Base-by-base conservation (phyloP, 2,113 vertebrate genomes). In the Sander vitreus region DNA sequence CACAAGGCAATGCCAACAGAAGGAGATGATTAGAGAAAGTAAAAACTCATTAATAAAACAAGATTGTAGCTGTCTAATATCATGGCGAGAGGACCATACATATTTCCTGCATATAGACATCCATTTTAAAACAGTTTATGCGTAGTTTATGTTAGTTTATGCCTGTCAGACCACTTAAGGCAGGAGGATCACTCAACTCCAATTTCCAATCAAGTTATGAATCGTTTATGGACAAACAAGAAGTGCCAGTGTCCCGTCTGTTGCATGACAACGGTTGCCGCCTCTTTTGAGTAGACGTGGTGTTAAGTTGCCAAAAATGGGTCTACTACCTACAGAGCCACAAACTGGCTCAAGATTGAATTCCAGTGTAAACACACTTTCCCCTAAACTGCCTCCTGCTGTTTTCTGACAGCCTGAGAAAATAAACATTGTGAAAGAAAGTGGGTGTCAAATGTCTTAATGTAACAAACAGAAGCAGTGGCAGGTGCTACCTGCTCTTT, bases 181-280 rank as follows among this genome's bases (percentile, higher is more conserved):
- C 33, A 63, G 33, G 4, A 3, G 13, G 14, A 58, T 16, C 45
- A 58, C 30, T 64, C 9, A 18, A 54, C n/a, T 66, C 73, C 72
- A 67, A 30, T 85, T 88, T 73, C 60, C 10, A 64, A 76, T 78
- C 36, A 57, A 27, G 18, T 39, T n/a, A 50, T 9, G 23, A 64
- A 15, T 7, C 3, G 1, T 25, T 66, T 48, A 76, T 39, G 5
- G 59, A 54, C 16, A 76, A 87, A 70, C 64, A 12, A 62, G 30
- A 67, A 47, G 59, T 48, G 57, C 57, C 12, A 73, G 68, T n/a
- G 43, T 85, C 50, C 8, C n/a, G 51, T n/a, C 50, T 36, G 76
- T 85, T 86, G 80, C 76, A 39, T 84, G 83, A 75, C 86, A 89
- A 92, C 65, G 3, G 64, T 54, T 78, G n/a, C 19, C 6, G 21